These are phyloP conservation scores for Clarias laeviceps DNA, from an alignment of 2,797 vertebrate species.

Conservation along the genomic window DNA sequence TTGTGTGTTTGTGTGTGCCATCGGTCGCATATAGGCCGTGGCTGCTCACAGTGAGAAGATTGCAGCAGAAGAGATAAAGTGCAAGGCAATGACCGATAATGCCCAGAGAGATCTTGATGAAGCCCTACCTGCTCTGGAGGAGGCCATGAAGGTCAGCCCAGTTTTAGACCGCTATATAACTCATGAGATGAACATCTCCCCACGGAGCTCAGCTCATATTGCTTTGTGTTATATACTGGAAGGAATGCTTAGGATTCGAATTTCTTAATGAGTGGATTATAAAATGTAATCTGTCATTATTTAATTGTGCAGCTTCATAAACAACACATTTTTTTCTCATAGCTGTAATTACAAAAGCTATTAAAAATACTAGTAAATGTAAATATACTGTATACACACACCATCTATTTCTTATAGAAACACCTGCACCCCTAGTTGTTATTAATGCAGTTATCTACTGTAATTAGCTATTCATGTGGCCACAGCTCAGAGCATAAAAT, in stretches of 20 bases:
- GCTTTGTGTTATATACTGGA: neutral
- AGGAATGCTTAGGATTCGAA: neutral
- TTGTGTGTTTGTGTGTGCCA: constrained; percentile 13
- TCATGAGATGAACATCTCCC: neutral
- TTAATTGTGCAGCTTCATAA: neutral
- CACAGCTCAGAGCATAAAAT: neutral
- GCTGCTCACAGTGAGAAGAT: constrained; percentile 86
- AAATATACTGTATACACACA: neutral
- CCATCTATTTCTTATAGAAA: no score
- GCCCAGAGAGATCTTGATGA: constrained; percentile 88
- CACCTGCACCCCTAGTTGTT: neutral
- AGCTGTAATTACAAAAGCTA: neutral
- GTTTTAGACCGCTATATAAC: neutral
- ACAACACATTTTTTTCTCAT: neutral
- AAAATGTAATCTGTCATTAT: neutral
- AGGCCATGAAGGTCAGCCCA: constrained; percentile 84
- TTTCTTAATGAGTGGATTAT: neutral
- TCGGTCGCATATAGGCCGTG: constrained; percentile 74
- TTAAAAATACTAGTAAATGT: neutral
- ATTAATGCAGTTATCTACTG: neutral
- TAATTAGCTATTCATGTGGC: neutral
- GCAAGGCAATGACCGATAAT: constrained; percentile 84
- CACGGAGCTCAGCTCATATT: neutral
- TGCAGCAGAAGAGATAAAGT: constrained; percentile 81
- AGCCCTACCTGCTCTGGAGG: constrained; percentile 85